These are phyloP conservation scores for Pollachius pollachius DNA, from an alignment of 2,113 vertebrate species.

Conservation along the genomic window DNA sequence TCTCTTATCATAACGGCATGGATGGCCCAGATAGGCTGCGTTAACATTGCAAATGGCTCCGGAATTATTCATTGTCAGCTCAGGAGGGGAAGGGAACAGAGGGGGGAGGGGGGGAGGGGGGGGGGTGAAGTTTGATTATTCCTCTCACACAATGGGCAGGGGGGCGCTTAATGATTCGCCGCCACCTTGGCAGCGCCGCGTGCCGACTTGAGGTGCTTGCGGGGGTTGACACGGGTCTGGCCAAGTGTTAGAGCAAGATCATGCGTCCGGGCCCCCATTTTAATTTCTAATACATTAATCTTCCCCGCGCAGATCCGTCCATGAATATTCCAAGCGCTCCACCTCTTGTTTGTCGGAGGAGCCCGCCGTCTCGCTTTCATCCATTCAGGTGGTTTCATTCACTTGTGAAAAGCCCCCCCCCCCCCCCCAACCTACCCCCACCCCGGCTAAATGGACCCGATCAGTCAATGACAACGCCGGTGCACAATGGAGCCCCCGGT, in stretches of 20 bases:
- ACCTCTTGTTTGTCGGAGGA: conserved; percentile 88
- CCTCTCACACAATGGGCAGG: conserved; percentile 94
- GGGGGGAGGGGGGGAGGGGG: conserved; percentile 72
- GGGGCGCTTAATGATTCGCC: conserved; percentile 94
- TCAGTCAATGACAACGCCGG: conserved; percentile 94
- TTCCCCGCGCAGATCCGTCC: conserved; percentile 96
- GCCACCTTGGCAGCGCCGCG: conserved; percentile 95
- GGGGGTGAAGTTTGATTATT: conserved; percentile 97
- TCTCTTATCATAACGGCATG: conserved; percentile 98
- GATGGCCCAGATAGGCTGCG: conserved; percentile 99
- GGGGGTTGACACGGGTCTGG: conserved; percentile 98
- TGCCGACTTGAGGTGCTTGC: conserved; percentile 91
- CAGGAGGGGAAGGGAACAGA: conserved; percentile 61
- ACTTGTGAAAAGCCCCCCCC: conserved; percentile 79
- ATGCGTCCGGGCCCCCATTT: conserved; percentile 96
- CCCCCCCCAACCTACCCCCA: too few relatives aligned
- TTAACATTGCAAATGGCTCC: conserved; percentile 99
- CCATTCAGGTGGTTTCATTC: conserved; percentile 99
- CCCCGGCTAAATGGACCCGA: conserved; percentile 89
- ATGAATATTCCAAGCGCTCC: conserved; percentile 98
- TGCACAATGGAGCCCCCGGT: conserved; percentile 88
- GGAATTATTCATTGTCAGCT: conserved; percentile 99
- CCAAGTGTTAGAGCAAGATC: conserved; percentile 99
- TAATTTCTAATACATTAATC: conserved; percentile 99
- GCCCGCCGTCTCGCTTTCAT: conserved; percentile 95